Evolutionary conservation across 2,113 vertebrate species (phyloP), one percentile per base, ranked within the genome.

Genomic region (Aythya baeri): DNA sequence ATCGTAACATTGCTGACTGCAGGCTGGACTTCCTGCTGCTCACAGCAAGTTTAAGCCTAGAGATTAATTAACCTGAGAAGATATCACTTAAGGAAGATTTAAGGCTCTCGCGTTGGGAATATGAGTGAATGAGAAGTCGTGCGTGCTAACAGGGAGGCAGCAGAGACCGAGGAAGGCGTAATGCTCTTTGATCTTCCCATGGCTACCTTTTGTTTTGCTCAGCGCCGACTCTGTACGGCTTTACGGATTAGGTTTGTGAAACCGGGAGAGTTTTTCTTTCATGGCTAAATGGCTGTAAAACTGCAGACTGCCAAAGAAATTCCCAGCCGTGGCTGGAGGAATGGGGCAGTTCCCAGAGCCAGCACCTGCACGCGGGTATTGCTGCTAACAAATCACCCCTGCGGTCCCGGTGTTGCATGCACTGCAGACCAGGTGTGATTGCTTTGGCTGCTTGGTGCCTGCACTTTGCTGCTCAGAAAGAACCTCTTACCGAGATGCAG

Each of bases 21-120:
- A 83, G 96, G 96, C 96, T 88, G 93, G 95, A 95, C 95, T 97
- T 95, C 97, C 95, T 94, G 97, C 96, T 97, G 96, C 95, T 96
- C 92, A 27, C 94, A 93, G 97, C 96, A 89, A 95, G 96, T 96
- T 92, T 94, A 89, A 96, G 92, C 95, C 83, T 79, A 89, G 90
- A 94, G 97, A 96, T 92, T 89, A 94, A 96, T 94, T 96, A 97
- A 95, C 95, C 91, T 59, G 87, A 95, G 97, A 96, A 97, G 94
- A 93, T 71, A 93, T 95, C 95, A 95, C 96, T 97, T 97, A 95
- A 84, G 91, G 91, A 95, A 97, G 96, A 94, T 97, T 97, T 95
- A 96, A 94, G 85, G 50, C 46, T 27, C 83, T 92, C 89, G 58
- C 8, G 34, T 92, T 91, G 95, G 96, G 83, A 93, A 94, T 93